phyloP scores from a whole-genome alignment of 2,113 vertebrate genomes.

The human region GRCh38 chr9:75070501-75071000 shows the following conservation, averaged over 20 bases:
- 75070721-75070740: neutral
- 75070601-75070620: neutral
- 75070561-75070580: neutral
- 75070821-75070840: neutral
- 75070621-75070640: neutral
- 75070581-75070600: neutral
- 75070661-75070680: neutral
- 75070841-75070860: neutral
- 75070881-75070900: neutral
- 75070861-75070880: neutral
- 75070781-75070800: neutral
- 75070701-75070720: neutral
- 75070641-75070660: neutral
- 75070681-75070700: neutral
- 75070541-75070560: constrained; percentile 17
- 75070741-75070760: neutral
- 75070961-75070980: neutral
- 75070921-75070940: neutral
- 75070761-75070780: neutral
- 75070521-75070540: neutral
- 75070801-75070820: neutral
- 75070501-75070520: neutral
- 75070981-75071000: neutral
- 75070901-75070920: neutral
- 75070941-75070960: neutral